phyloP scores from a whole-genome alignment of 1,140 invertebrate genomes.

The Oreohelix idahoensis region DNA sequence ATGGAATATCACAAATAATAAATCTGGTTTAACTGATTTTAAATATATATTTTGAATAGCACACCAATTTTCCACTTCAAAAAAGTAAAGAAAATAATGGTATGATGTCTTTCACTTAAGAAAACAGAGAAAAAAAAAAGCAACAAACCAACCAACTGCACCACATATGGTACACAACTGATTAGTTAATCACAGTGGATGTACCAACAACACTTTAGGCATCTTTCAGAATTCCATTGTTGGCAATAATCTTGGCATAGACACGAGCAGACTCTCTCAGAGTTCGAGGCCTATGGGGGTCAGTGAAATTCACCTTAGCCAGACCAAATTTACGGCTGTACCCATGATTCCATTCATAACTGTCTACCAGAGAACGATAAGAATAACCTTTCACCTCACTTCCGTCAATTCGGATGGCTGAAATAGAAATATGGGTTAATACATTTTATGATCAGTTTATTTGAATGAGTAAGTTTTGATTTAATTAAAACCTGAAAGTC shows the following conservation, averaged over 20 bases:
- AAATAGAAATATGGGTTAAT: slow-evolving; percentile 41
- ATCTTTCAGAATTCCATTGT: slow-evolving; percentile 2
- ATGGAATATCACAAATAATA: too few relatives aligned
- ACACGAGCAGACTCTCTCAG: slow-evolving; percentile 79
- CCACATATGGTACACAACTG: too few relatives aligned
- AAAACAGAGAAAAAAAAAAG: too few relatives aligned
- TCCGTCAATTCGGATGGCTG: slow-evolving; percentile 79
- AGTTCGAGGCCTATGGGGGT: slow-evolving; percentile 78
- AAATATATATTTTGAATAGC: too few relatives aligned
- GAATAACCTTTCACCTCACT: slow-evolving; percentile 81
- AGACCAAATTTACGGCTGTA: slow-evolving; percentile 80
- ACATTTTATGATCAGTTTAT: too few relatives aligned
- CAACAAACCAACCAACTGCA: too few relatives aligned
- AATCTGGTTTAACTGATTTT: too few relatives aligned
- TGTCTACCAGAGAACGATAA: slow-evolving; percentile 84
- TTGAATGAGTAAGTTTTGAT: too few relatives aligned
- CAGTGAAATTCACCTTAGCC: slow-evolving; percentile 81
- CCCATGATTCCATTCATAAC: slow-evolving; percentile 82
- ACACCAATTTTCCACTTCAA: too few relatives aligned
- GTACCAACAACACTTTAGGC: background rate
- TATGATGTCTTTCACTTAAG: too few relatives aligned
- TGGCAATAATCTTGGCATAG: slow-evolving; percentile 16
- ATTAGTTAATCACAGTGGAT: too few relatives aligned
- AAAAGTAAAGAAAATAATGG: too few relatives aligned
- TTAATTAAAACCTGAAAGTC: background rate